Evolutionary conservation across 2,888 invertebrate genomes (phyloP).

Genomic region (Caenorhabditis wallacei): DNA sequence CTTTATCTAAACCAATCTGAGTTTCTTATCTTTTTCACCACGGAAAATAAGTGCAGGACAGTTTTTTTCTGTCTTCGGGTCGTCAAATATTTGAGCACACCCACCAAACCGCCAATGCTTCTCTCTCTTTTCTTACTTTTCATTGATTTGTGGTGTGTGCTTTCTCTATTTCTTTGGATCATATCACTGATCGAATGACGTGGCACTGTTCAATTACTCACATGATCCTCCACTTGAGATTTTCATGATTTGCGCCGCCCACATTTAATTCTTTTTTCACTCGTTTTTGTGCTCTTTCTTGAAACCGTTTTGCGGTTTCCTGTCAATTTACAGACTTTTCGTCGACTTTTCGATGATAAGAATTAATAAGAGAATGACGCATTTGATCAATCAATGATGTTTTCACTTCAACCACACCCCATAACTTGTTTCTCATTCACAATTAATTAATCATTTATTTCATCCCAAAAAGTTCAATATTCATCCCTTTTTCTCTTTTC

Average conservation of each 20-base stretch:
- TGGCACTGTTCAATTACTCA: slow-evolving; percentile 35
- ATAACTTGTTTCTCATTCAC: slow-evolving; percentile 13
- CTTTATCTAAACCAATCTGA: slow-evolving; percentile 26
- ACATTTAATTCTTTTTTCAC: slow-evolving; percentile 11
- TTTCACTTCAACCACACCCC: slow-evolving; percentile 26
- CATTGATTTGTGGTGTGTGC: slow-evolving; percentile 40
- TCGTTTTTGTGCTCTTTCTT: background rate
- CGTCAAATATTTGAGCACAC: slow-evolving; percentile 62
- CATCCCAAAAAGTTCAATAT: slow-evolving; percentile 24
- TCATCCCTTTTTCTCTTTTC: background rate
- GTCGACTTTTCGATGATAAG: slow-evolving; percentile 23
- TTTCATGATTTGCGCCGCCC: slow-evolving; percentile 45
- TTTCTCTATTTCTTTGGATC: slow-evolving; percentile 14
- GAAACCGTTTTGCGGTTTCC: slow-evolving; percentile 1
- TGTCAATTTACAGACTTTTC: slow-evolving; percentile 14
- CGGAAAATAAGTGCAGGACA: slow-evolving; percentile 40
- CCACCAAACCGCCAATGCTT: slow-evolving; percentile 33
- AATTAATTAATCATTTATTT: slow-evolving; percentile 11
- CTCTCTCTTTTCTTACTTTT: background rate
- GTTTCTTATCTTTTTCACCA: slow-evolving; percentile 22
- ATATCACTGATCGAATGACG: slow-evolving; percentile 53
- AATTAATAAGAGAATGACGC: slow-evolving; percentile 23
- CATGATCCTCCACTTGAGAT: slow-evolving; percentile 36
- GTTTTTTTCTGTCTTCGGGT: slow-evolving; percentile 17
- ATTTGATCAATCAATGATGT: slow-evolving; percentile 22